Evolutionary conservation across 2,113 vertebrate species (phyloP).

Genomic region (Chaenocephalus aceratus): DNA sequence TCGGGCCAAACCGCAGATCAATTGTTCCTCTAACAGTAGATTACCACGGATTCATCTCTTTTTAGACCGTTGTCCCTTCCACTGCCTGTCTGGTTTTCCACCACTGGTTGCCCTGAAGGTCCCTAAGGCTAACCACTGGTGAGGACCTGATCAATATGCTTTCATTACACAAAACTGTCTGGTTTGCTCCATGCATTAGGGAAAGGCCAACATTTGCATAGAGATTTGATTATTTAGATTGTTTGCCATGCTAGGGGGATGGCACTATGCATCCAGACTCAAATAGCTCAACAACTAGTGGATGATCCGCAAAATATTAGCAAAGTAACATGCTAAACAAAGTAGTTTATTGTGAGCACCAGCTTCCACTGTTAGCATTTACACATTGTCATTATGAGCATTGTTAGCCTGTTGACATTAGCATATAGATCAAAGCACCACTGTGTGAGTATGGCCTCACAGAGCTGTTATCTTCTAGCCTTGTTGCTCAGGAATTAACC

Average conservation of each 20-base stretch:
- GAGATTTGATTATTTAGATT: constrained; percentile 20
- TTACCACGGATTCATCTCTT: constrained; percentile 78
- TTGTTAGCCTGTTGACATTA: neutral
- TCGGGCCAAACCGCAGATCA: constrained; percentile 77
- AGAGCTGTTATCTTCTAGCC: neutral
- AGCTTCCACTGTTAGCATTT: neutral
- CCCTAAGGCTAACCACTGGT: constrained; percentile 71
- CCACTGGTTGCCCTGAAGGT: constrained; percentile 61
- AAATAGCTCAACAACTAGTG: constrained; percentile 8
- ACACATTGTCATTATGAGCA: neutral
- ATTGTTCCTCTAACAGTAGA: constrained; percentile 81
- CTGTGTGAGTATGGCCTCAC: neutral
- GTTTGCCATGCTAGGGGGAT: neutral
- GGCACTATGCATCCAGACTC: neutral
- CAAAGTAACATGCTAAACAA: neutral
- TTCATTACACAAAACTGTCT: constrained; percentile 77
- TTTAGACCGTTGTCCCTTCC: constrained; percentile 74
- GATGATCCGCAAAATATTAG: neutral
- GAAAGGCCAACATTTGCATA: constrained; percentile 27
- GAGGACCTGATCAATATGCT: constrained; percentile 73
- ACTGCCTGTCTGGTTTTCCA: constrained; percentile 78
- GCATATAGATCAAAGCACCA: neutral
- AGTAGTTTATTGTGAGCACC: too few species aligned
- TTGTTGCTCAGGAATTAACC: neutral
- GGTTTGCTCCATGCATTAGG: constrained; percentile 60